Conservation (phyloP, 2,888 invertebrate species). For the Microplitis manilae region DNA sequence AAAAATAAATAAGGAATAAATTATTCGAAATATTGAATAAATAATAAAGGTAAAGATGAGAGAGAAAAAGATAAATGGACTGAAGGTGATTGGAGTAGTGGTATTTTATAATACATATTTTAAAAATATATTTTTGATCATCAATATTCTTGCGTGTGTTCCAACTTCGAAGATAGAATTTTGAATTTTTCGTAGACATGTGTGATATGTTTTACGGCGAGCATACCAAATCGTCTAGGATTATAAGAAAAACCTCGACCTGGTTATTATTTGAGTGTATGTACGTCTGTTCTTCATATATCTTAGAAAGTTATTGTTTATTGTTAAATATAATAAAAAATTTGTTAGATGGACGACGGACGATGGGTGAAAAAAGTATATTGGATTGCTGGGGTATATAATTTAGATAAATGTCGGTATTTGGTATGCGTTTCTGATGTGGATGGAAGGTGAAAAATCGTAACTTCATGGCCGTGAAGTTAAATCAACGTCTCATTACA, state of each 20-base stretch:
- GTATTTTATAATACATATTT: too few species aligned
- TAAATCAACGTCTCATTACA: constrained; percentile 29
- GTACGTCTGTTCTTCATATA: neutral
- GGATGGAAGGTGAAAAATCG: constrained; percentile 26
- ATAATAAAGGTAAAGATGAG: neutral
- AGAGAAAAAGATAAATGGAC: neutral
- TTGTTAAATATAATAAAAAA: constrained; percentile 4
- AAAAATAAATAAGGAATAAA: neutral
- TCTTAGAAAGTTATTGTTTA: neutral
- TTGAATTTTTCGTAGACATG: neutral
- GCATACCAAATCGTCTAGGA: constrained; percentile 13
- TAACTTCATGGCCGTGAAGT: constrained; percentile 32
- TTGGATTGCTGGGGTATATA: neutral
- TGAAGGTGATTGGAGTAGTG: neutral
- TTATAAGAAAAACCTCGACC: constrained; percentile 4
- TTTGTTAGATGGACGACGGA: neutral
- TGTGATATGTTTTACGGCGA: neutral
- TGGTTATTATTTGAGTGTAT: neutral
- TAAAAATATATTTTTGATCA: constrained; percentile 13
- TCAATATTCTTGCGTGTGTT: constrained; percentile 26
- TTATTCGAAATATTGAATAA: neutral
- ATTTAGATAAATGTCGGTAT: constrained; percentile 4
- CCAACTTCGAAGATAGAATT: constrained; percentile 10
- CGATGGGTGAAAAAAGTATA: constrained; percentile 18
- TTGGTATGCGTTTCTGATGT: constrained; percentile 17